phyloP scores from a whole-genome alignment of 35 echinoderm and acorn worm genomes.

The Apostichopus japonicus region DNA sequence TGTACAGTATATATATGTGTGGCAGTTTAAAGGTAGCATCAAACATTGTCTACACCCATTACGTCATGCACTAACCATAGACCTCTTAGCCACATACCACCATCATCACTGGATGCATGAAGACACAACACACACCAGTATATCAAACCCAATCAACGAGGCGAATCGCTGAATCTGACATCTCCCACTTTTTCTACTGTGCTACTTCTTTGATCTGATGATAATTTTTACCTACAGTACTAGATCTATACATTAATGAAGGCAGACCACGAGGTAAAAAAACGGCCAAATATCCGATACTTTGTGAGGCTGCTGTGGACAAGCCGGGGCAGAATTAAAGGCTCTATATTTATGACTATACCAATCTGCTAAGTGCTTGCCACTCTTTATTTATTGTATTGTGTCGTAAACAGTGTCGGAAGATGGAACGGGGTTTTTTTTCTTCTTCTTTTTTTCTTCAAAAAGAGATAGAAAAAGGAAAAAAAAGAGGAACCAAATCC shows the following conservation, averaged over 20 bases:
- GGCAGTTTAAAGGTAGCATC: too few species aligned
- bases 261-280: too few species aligned
- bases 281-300: background rate
- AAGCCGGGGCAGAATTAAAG: background rate
- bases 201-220: too few species aligned
- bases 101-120: too few species aligned
- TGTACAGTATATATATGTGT: too few species aligned
- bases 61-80: too few species aligned
- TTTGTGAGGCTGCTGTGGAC: background rate
- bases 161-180: background rate
- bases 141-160: background rate
- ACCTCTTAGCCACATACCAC: too few species aligned
- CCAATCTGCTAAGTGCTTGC: conserved; percentile 40
- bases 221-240: background rate
- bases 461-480: background rate
- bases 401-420: conserved; percentile 34
- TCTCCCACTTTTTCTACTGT: background rate
- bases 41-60: too few species aligned
- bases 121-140: background rate
- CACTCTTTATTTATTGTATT: conserved; percentile 24
- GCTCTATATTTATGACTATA: background rate
- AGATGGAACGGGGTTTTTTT: background rate
- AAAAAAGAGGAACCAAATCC: conserved; percentile 18
- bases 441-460: too few species aligned
- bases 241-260: background rate